These are phyloP conservation scores for Iguana delicatissima DNA, from an alignment of 2,797 vertebrate genomes.

Conservation along the genomic window DNA sequence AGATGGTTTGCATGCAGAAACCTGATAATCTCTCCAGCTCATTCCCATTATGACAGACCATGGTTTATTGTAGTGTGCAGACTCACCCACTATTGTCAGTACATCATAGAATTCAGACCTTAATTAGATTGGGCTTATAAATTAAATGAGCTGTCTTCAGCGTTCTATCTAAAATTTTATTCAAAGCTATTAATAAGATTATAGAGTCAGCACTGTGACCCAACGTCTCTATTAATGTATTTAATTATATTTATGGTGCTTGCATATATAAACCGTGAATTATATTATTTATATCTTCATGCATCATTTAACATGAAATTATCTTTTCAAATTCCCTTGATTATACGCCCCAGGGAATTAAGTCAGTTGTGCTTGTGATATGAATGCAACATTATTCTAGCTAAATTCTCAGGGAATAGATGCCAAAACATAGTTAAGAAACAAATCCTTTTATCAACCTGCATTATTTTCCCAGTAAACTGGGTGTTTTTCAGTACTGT, in stretches of 20 bases:
- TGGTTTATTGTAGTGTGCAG: not conserved
- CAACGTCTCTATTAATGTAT: conserved; percentile 58
- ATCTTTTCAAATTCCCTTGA: conserved; percentile 52
- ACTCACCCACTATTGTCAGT: not conserved
- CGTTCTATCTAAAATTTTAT: conserved; percentile 66
- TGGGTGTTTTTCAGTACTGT: not conserved
- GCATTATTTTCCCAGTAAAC: not conserved
- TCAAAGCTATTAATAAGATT: conserved; percentile 66
- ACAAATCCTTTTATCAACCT: not conserved
- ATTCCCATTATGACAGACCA: not conserved
- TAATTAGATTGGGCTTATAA: conserved; percentile 56
- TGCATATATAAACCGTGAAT: conserved; percentile 44
- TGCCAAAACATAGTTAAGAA: conserved; percentile 34
- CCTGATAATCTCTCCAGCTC: not conserved
- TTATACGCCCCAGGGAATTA: conserved; percentile 31
- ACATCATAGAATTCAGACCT: conserved; percentile 53
- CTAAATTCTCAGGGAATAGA: conserved; percentile 17
- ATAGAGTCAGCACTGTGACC: conserved; percentile 54
- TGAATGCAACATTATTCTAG: conserved; percentile 21
- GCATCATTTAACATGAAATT: conserved; percentile 43
- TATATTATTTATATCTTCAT: conserved; percentile 50
- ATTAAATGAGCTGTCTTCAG: conserved; percentile 64
- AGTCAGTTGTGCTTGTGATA: conserved; percentile 39
- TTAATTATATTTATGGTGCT: conserved; percentile 64
- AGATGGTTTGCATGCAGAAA: too few species aligned